Percentiles rank a stretch among this genome's conserved stretches.
These are phyloP conservation scores for Rhogogaster chlorosoma DNA, from an alignment of 2,888 invertebrate species.

Conservation along the genomic window DNA sequence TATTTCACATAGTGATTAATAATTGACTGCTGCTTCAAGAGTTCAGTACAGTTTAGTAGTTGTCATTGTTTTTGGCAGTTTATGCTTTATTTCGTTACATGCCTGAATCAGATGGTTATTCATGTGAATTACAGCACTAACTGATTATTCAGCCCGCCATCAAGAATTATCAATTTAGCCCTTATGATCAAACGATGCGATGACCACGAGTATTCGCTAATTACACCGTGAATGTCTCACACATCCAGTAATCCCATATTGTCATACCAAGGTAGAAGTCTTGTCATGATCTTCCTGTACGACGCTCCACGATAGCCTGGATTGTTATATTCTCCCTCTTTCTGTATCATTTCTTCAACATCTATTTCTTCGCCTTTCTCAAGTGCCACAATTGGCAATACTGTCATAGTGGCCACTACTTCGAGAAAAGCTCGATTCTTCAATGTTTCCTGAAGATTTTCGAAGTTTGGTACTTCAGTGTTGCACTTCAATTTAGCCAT, in stretches of 20 bases:
- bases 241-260: constrained; percentile 67
- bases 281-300: constrained; percentile 61
- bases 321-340: constrained; percentile 49
- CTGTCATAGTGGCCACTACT: constrained; percentile 62
- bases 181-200: neutral
- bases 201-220: neutral
- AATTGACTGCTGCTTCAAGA: too few relatives aligned
- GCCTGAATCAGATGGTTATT: neutral
- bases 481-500: constrained; percentile 68
- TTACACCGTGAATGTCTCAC: constrained; percentile 9
- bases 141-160: neutral
- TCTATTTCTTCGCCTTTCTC: constrained; percentile 63
- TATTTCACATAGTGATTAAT: too few relatives aligned
- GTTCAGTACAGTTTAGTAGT: too few relatives aligned
- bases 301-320: constrained; percentile 56
- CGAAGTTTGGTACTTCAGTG: constrained; percentile 64
- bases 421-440: constrained; percentile 60
- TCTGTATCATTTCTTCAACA: constrained; percentile 65
- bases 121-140: neutral
- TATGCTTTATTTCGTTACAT: neutral
- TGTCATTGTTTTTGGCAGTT: too few relatives aligned
- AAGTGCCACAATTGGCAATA: constrained; percentile 67
- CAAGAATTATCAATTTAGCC: neutral
- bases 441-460: constrained; percentile 60
- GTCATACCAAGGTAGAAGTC: constrained; percentile 64